Evolutionary conservation across 2,113 vertebrate species (phyloP), one percentile per base, ranked within the genome.

Genomic region (Lathamus discolor): DNA sequence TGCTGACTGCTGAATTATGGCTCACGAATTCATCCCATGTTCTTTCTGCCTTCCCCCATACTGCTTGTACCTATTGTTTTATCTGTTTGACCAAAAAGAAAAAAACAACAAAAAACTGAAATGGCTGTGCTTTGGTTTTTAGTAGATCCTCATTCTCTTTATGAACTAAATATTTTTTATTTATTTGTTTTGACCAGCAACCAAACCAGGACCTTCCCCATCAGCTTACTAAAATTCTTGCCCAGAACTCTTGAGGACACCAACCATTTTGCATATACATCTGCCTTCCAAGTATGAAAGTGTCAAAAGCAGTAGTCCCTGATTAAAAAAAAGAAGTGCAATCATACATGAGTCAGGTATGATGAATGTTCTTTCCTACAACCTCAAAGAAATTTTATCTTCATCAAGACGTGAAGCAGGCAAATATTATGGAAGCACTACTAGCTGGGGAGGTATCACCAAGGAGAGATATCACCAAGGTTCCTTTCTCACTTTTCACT

Each of bases 1-100:
- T 94, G 77, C 77, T 4, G 31, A 92, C 66, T 74, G 46, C 62
- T 94, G 77, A 96, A 79, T 85, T 95, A 94, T 77, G 54, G 82
- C 81, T 91, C 74, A 51, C 0, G 0, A 93, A 70, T 63, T 89
- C 49, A 92, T 52, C 28, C 29, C 39, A 16, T 63, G 52, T 87
- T 77, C 70, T 28, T 96, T 89, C 41, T 91, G 62, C 46, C 52
- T 92, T 77, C 46, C 28, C 16, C 16, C 0, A 0, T 82, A 76
- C 52, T 46, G 59, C 69, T 85, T 70, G 70, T 83, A 43, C 78
- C 83, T 85, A 63, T 70, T 94, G 48, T 92, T 88, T 82, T 24
- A 85, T 59, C 89, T 66, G 41, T 69, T 84, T 78, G n/a, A 49
- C 48, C 37, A 76, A 78, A 51, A 62, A 35, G 20, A 85, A 73